Evolutionary conservation across 2,888 invertebrate genomes (phyloP), one percentile per base, ranked within the genome.

Genomic region (Glyphotaelius pellucidus): DNA sequence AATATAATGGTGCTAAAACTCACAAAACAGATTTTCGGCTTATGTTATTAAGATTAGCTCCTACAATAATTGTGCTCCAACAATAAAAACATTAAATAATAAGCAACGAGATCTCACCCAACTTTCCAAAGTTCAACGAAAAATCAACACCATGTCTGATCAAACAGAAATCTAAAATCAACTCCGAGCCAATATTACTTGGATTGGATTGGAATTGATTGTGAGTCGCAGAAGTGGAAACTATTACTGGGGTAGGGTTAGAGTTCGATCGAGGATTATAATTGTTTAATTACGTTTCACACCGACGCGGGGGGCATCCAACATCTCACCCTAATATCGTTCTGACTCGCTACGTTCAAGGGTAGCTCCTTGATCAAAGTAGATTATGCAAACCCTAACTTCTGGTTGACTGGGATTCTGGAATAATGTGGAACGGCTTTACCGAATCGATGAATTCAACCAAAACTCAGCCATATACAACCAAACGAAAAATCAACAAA

Each of bases 211-310:
- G 12, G 52, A 86, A 47, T 47, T 86, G 83, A 32, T 31, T 30
- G 84, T 84, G 84, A 38, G 38, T 84, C 25, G 81, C 32, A 31
- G 32, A 42, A 35, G 83, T 35, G 35, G 83, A 32, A 83, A 83
- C 83, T 83, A 83, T 35, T n/a, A 83, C 35, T 83, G 86, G 86
- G 52, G 19, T 42, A 88, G 88, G 88, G 52, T 31, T 31, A 42
- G 79, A 79, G 79, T 47, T 89, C 67, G 88, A 80, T 83, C 35
- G 86, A 67, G 89, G 88, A 91, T 89, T 91, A 91, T 91, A 84
- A 91, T 89, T 42, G 91, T 80, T 89, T 89, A 89, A 84, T 91
- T 79, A 84, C 89, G 38, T 91, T 91, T 89, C 91, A 89, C 88
- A 79, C 88, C 79, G n/a, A 25, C 47, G 12, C 42, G 89, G 80